These are phyloP conservation scores for Micrastur ruficollis DNA, from an alignment of 2,797 vertebrate species.

Conservation along the genomic window DNA sequence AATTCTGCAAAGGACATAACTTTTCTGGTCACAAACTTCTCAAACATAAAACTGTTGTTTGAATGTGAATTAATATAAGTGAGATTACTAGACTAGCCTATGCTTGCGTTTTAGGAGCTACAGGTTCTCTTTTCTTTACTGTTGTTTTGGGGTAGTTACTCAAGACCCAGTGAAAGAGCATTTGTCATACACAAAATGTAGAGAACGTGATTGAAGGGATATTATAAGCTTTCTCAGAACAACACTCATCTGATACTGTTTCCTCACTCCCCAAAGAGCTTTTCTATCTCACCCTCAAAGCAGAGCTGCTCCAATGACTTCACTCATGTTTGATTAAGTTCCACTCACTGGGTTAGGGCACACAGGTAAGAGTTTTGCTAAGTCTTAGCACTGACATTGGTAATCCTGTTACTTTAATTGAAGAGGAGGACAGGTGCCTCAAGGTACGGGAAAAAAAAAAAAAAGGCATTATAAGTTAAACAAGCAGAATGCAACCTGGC, in stretches of 20 bases:
- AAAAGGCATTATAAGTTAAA: background rate
- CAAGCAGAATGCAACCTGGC: background rate
- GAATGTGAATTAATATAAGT: background rate
- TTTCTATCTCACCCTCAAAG: background rate
- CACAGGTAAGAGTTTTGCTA: background rate
- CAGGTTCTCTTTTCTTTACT: background rate
- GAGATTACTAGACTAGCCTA: background rate
- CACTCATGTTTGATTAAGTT: background rate
- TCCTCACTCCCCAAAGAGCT: background rate
- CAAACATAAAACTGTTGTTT: background rate
- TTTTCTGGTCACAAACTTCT: constrained; percentile 25
- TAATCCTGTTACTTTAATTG: background rate
- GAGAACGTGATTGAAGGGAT: background rate
- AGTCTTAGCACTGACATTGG: background rate
- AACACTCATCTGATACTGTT: background rate
- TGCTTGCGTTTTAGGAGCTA: background rate
- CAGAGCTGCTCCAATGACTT: background rate
- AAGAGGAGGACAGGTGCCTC: background rate
- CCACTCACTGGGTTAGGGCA: background rate
- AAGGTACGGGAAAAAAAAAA: background rate
- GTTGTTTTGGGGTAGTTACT: background rate
- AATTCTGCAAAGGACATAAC: constrained; percentile 29
- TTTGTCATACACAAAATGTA: background rate
- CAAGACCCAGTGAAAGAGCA: background rate
- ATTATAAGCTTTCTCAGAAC: background rate